Percentiles rank a stretch among this genome's conserved stretches.
These are phyloP conservation scores for Dryobota labecula DNA, from an alignment of 2,888 invertebrate genomes.

Conservation along the genomic window DNA sequence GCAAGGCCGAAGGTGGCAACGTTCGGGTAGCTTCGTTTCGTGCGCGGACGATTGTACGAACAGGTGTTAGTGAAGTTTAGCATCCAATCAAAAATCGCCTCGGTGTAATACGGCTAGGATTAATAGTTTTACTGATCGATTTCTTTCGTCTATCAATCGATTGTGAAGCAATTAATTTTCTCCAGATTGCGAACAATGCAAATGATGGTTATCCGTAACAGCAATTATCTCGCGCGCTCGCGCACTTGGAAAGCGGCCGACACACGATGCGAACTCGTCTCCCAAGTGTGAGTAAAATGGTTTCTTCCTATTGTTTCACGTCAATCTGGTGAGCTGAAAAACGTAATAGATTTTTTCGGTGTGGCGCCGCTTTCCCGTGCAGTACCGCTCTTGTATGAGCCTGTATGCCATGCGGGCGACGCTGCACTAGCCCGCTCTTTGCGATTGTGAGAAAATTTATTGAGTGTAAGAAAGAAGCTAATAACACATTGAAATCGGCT, in stretches of 20 bases:
- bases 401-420: constrained; percentile 28
- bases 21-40: constrained; percentile 56
- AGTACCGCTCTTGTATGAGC: constrained; percentile 59
- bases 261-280: constrained; percentile 78
- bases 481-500: constrained; percentile 73
- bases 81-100: constrained; percentile 58
- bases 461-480: constrained; percentile 68
- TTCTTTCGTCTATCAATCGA: constrained; percentile 79
- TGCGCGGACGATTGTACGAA: constrained; percentile 40
- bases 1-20: constrained; percentile 65
- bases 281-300: constrained; percentile 82
- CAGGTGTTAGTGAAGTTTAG: constrained; percentile 63
- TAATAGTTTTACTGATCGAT: constrained; percentile 70
- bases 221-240: constrained; percentile 81
- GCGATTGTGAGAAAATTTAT: constrained; percentile 73
- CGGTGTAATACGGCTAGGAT: constrained; percentile 23
- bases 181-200: constrained; percentile 86
- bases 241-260: constrained; percentile 84
- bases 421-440: constrained; percentile 50
- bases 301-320: constrained; percentile 88
- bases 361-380: constrained; percentile 81
- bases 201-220: constrained; percentile 86
- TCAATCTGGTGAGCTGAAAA: constrained; percentile 76
- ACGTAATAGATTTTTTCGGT: constrained; percentile 72
- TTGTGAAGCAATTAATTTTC: constrained; percentile 86